phyloP scores from a whole-genome alignment of 2,888 invertebrate species.

The Chorisops tibialis region DNA sequence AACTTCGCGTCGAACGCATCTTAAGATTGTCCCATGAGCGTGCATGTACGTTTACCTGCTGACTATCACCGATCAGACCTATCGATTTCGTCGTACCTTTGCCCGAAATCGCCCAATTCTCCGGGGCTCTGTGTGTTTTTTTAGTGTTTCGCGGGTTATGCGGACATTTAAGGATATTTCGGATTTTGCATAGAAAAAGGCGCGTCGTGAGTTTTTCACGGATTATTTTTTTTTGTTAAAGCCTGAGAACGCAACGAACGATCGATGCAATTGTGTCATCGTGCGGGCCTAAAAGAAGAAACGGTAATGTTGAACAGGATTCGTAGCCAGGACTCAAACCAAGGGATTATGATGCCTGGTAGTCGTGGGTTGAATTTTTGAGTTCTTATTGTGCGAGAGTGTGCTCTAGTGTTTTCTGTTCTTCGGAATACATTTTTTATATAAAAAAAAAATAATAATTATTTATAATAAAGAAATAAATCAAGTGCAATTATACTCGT shows the following conservation, averaged over 20 bases:
- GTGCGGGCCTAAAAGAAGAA: background rate
- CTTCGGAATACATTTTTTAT: too few relatives aligned
- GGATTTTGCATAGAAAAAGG: background rate
- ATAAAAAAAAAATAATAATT: too few relatives aligned
- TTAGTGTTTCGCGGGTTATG: background rate
- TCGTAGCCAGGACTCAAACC: conserved; percentile 6
- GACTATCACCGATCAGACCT: too few relatives aligned
- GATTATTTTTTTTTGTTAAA: too few relatives aligned
- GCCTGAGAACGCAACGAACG: background rate
- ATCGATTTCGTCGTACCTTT: too few relatives aligned
- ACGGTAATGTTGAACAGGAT: background rate
- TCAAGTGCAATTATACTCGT: conserved; percentile 24
- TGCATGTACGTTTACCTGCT: conserved; percentile 14
- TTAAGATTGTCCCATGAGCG: conserved; percentile 37
- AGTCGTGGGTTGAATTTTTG: background rate
- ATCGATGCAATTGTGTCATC: background rate
- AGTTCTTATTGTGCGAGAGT: background rate
- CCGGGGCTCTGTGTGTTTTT: too few relatives aligned
- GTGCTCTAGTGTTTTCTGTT: too few relatives aligned
- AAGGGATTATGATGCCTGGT: conserved; percentile 4
- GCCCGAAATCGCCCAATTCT: too few relatives aligned
- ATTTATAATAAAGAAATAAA: too few relatives aligned
- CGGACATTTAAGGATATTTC: conserved; percentile 16
- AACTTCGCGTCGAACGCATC: conserved; percentile 53
- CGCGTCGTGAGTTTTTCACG: background rate